Percentiles rank a stretch among this genome's conserved stretches.
Evolutionary conservation across 2,113 vertebrate genomes (phyloP).

Genomic region (Aldabrachelys gigantea): DNA sequence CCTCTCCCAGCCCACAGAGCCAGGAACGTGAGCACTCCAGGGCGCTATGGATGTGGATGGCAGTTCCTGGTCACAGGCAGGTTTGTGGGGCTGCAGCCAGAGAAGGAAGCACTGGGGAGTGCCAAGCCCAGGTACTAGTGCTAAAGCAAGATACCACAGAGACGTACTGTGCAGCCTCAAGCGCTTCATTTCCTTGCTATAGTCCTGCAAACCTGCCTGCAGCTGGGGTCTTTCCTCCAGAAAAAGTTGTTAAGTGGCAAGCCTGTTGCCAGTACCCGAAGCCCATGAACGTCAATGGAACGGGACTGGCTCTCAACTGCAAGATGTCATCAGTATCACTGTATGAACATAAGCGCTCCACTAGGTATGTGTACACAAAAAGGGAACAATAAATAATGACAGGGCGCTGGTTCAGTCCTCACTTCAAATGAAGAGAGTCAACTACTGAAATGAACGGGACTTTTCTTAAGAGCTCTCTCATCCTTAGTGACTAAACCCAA

Average conservation of each 20-base stretch:
- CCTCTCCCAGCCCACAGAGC: neutral
- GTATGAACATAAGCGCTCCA: neutral
- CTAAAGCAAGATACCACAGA: neutral
- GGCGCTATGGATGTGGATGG: neutral
- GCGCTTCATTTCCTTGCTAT: neutral
- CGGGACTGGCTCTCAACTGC: neutral
- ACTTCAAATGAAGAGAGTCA: accelerated
- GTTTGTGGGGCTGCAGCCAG: neutral
- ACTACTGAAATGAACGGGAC: neutral
- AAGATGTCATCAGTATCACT: neutral
- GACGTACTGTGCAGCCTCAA: neutral
- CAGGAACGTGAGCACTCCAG: neutral
- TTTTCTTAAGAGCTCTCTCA: neutral
- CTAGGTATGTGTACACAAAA: neutral
- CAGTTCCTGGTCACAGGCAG: neutral
- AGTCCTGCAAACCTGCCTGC: neutral
- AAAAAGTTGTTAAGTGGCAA: neutral
- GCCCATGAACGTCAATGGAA: neutral
- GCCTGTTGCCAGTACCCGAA: neutral
- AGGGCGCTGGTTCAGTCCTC: neutral
- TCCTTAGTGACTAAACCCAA: neutral
- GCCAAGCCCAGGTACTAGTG: neutral
- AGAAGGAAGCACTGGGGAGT: neutral
- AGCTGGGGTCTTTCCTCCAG: neutral
- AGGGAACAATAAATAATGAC: neutral